Evolutionary conservation across 2,888 invertebrate genomes (phyloP), one percentile per base, ranked within the genome.

Genomic region (Ormyrus thymus): DNA sequence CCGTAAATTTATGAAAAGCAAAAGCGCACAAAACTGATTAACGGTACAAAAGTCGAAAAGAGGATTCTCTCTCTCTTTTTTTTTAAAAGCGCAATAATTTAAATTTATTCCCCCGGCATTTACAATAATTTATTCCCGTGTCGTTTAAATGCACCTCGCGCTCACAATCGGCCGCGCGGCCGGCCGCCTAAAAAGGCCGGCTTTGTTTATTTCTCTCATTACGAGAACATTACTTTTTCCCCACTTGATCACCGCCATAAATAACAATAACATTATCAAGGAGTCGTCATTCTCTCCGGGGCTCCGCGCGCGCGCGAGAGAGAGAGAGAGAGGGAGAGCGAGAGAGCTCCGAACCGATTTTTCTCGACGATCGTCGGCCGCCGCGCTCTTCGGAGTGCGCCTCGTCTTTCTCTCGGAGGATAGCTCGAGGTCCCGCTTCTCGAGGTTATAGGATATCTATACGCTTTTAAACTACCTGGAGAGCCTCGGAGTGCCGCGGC

Each of bases 191-290:
- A 66, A 71, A 75, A 71, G 71, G 74, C n/a, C 29, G 68, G 50
- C 62, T 72, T 80, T 74, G 76, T 70, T 80, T 80, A 80, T 77
- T 73, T 55, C 77, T 69, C 76, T 80, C 80, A 80, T 80, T 77
- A 77, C 58, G 45, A 51, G 65, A 56, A 55, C 76, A 64, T 76
- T 61, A 69, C 76, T 68, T 69, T 75, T 76, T 62, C 66, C 59
- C 74, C 56, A 48, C 29, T 72, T 77, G 80, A 80, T 80, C 73
- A 73, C 76, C 73, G 48, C 15, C 69, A 77, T 80, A 80, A 77
- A 80, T 80, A 77, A 74, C 80, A 76, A 76, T 80, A 80, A 80
- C 55, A 80, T 77, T 80, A 80, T 80, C 76, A 76, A 70, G 46
- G 73, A 48, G 58, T 74, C 73, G 45, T 74, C 78, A 59, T 51